A percentile compares a stretch with the other conserved stretches of the same genome.
Evolutionary conservation across 2,113 vertebrate species (phyloP).

Genomic region (Lates calcarifer): DNA sequence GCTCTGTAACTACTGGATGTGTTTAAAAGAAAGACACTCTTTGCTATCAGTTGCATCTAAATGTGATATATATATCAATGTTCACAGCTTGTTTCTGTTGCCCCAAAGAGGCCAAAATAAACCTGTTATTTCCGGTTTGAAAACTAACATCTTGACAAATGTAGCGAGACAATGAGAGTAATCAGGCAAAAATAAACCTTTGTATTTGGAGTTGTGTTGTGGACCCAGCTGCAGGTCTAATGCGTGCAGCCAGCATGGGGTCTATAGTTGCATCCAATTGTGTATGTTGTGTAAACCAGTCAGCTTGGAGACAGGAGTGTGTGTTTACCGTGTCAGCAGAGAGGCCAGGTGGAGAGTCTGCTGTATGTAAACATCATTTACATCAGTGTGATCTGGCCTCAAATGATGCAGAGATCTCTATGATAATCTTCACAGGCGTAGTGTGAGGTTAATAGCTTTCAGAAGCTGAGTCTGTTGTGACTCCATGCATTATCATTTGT

Average conservation of each 20-base stretch:
- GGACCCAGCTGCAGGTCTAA: slow-evolving; percentile 23
- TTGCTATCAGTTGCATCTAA: background rate
- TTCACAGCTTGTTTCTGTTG: background rate
- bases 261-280: slow-evolving; percentile 26
- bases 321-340: slow-evolving; percentile 68
- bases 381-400: background rate
- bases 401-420: background rate
- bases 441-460: slow-evolving; percentile 3
- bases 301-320: slow-evolving; percentile 42
- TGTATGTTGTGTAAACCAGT: slow-evolving; percentile 55
- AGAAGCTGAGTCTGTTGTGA: slow-evolving; percentile 8
- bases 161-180: background rate
- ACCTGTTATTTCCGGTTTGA: background rate
- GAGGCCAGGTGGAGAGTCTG: slow-evolving; percentile 56
- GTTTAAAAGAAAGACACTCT: background rate
- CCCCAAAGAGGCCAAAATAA: background rate
- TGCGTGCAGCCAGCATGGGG: slow-evolving; percentile 8
- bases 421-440: background rate
- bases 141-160: background rate
- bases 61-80: background rate
- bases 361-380: slow-evolving; percentile 61
- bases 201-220: background rate
- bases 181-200: background rate
- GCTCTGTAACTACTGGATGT: background rate
- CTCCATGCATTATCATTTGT: background rate